Evolutionary conservation across 2,888 invertebrate genomes (phyloP).

Genomic region (Dusona sp.): DNA sequence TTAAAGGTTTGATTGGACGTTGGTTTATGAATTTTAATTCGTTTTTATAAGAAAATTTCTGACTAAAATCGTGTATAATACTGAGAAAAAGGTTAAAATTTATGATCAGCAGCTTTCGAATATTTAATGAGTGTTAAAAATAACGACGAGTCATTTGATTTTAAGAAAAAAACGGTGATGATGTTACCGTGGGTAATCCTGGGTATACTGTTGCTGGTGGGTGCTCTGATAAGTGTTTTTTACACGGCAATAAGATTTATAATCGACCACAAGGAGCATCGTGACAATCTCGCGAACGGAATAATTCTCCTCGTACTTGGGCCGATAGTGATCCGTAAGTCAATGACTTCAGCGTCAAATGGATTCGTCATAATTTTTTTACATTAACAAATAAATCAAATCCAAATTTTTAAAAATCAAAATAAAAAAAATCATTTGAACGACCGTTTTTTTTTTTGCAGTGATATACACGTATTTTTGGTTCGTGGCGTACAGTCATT

Average conservation of each 20-base stretch:
- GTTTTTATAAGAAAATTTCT: background rate
- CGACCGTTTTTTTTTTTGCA: conserved; percentile 81
- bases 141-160: conserved; percentile 5
- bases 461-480: conserved; percentile 92
- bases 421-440: too few species aligned
- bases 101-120: background rate
- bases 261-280: conserved; percentile 86
- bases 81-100: background rate
- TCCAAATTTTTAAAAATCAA: too few species aligned
- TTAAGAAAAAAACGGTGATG: conserved; percentile 91
- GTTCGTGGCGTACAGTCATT: conserved; percentile 94
- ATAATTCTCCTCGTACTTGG: conserved; percentile 88
- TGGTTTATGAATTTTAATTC: background rate
- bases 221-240: conserved; percentile 91
- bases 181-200: conserved; percentile 95
- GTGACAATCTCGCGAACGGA: conserved; percentile 84
- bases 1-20: conserved; percentile 87
- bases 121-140: conserved; percentile 1
- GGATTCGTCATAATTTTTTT: background rate
- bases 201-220: conserved; percentile 92
- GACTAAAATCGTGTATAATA: background rate
- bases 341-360: background rate
- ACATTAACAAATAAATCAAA: background rate
- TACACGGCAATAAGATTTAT: conserved; percentile 92
- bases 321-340: conserved; percentile 77